Evolutionary conservation across 1,140 invertebrate genomes (phyloP).

Genomic region (Spodoptera litura): DNA sequence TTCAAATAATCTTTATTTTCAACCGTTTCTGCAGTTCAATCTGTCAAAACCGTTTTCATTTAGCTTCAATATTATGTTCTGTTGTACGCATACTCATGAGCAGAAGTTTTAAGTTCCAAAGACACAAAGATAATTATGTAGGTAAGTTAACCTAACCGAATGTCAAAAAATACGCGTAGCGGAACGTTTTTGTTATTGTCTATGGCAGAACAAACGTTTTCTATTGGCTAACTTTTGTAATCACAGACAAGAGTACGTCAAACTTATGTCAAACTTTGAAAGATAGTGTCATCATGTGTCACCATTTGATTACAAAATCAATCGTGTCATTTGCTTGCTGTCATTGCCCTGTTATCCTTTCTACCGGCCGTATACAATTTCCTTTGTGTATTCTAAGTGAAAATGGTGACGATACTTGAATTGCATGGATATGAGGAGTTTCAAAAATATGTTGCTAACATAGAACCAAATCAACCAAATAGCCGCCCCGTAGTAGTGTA

Average conservation of each 20-base stretch:
- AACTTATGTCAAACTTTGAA: too few species aligned
- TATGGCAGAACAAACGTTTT: too few species aligned
- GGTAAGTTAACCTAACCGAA: too few species aligned
- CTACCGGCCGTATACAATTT: not conserved
- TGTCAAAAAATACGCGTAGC: not conserved
- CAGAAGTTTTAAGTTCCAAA: not conserved
- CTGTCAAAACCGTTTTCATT: constrained; percentile 42
- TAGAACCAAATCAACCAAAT: constrained; percentile 63
- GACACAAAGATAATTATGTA: too few species aligned
- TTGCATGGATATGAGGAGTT: constrained; percentile 72
- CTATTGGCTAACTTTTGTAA: too few species aligned
- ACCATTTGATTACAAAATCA: not conserved
- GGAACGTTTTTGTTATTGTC: not conserved
- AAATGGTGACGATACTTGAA: constrained; percentile 65
- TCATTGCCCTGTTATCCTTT: not conserved
- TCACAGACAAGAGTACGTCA: too few species aligned
- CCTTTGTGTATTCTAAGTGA: constrained; percentile 12
- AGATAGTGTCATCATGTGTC: not conserved
- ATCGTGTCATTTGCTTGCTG: not conserved
- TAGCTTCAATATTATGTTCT: constrained; percentile 2
- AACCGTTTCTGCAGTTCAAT: constrained; percentile 51
- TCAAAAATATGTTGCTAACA: constrained; percentile 66
- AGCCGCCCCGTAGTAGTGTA: constrained; percentile 86
- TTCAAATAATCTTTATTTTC: constrained; percentile 36
- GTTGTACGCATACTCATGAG: not conserved